Evolutionary conservation across 23 tunicate genomes (phyloP), one percentile per base, ranked within the genome.

Genomic region (Ciona savignyi): DNA sequence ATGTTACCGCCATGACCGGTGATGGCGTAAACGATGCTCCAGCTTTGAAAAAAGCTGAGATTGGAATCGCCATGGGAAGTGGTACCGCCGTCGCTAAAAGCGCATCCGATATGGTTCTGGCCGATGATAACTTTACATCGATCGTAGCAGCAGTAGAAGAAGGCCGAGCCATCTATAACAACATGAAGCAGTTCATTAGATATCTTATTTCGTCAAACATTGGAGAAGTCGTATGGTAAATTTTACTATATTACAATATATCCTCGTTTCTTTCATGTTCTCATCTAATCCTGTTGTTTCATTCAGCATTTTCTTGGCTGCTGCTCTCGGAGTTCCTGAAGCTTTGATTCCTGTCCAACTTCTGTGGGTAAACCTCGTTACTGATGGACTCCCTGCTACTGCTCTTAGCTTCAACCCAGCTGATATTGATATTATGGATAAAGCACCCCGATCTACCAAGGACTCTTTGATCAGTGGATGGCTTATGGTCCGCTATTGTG

Each of bases 1-100:
- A 94, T 66, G 82, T 94, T 3, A 94, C 99, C 15, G 99, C 99
- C 15, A 94, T 94, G 99, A 94, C 99, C 23, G 99, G 99, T 32
- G 99, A 94, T 34, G 99, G 99, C 68, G 99, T 94, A 0, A 94
- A 94, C 77, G 99, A 94, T 65, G 99, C 99, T 56, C 99, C 99
- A 30, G 99, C 99, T 26, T 74, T 94, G 60, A 94, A 94, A 67
- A 94, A 94, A 62, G 95, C 99, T 26, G 99, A 94, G 86, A 94
- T 94, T 63, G 99, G 99, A 29, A 94, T 94, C 61, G 99, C 99
- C 49, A 94, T 94, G 99, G 99, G 99, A 42, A 88, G 95, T 62
- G 99, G 99, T 56, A 94, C 99, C 32, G 99, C 99, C 20, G 99
- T 94, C 1, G 99, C 99, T 4, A 94, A 94, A 70, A 78, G 93